Evolutionary conservation across 2,888 invertebrate genomes (phyloP).

Genomic region (Melinopterus prodromus): DNA sequence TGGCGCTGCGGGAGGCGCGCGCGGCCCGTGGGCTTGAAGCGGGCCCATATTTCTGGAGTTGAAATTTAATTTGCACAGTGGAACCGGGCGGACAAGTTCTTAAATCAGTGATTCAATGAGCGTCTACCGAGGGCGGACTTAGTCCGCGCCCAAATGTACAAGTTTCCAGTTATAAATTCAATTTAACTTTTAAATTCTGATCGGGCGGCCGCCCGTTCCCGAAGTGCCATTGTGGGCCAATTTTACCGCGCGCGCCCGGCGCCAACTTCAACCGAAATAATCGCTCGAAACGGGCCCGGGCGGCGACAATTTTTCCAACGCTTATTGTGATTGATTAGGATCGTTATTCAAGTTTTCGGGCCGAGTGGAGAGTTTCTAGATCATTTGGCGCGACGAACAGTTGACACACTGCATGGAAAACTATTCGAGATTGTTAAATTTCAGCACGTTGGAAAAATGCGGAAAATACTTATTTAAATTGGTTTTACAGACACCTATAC

Average conservation of each 20-base stretch:
- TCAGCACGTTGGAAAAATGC: too few species aligned
- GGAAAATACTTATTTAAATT: too few species aligned
- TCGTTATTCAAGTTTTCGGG: neutral
- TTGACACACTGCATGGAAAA: neutral
- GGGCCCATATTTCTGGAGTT: conserved; percentile 18
- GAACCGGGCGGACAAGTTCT: conserved; percentile 18
- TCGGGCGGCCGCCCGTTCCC: conserved; percentile 1
- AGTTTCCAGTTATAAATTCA: conserved; percentile 27
- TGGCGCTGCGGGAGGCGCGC: conserved; percentile 13
- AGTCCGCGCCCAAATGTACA: conserved; percentile 22
- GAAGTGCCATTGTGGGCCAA: conserved; percentile 17
- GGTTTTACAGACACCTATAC: too few species aligned
- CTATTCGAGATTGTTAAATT: too few species aligned
- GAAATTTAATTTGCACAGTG: conserved; percentile 24
- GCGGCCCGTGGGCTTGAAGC: conserved; percentile 9
- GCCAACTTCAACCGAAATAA: neutral
- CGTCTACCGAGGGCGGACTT: conserved; percentile 15
- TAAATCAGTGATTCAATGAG: conserved; percentile 23
- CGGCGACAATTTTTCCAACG: neutral
- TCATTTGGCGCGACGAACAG: neutral
- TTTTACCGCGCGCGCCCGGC: conserved; percentile 7
- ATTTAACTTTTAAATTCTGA: conserved; percentile 25
- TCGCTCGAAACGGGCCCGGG: neutral
- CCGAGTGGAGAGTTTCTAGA: neutral
- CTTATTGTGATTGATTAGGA: neutral